Evolutionary conservation across 2,888 invertebrate genomes (phyloP).

Genomic region (Spodoptera littoralis): DNA sequence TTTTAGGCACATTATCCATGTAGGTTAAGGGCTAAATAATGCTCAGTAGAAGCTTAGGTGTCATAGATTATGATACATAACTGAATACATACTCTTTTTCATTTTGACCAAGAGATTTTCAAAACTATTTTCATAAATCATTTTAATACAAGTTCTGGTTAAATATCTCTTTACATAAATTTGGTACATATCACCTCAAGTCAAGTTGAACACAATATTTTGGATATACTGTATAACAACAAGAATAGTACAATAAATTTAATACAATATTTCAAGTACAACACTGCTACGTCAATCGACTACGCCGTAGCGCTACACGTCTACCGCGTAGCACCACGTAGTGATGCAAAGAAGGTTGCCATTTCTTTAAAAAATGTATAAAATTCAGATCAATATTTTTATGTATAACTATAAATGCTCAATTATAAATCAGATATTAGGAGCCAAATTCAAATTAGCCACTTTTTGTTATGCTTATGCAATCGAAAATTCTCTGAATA

Average conservation of each 20-base stretch:
- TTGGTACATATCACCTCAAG: slow-evolving; percentile 50
- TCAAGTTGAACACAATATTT: slow-evolving; percentile 13
- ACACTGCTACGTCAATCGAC: no score
- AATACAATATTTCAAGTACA: no score
- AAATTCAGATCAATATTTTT: no score
- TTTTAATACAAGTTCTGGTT: slow-evolving; percentile 31
- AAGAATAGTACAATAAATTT: not conserved
- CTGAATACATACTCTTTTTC: slow-evolving; percentile 3
- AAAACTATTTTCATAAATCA: slow-evolving; percentile 50
- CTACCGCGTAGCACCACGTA: no score
- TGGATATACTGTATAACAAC: not conserved
- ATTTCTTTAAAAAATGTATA: no score
- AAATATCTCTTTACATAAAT: slow-evolving; percentile 8
- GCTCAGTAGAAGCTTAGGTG: not conserved
- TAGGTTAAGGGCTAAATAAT: slow-evolving; percentile 4
- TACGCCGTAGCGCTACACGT: no score
- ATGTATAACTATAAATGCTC: no score
- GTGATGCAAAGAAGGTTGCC: no score
- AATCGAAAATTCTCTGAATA: no score
- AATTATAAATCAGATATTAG: no score
- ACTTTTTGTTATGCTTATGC: no score
- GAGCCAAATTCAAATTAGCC: no score
- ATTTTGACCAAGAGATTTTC: slow-evolving; percentile 31
- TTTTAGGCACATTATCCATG: not conserved
- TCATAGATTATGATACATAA: not conserved